Evolutionary conservation across 2,113 vertebrate genomes (phyloP), one percentile per base, ranked within the genome.

Genomic region (Myrmecophaga tridactyla): DNA sequence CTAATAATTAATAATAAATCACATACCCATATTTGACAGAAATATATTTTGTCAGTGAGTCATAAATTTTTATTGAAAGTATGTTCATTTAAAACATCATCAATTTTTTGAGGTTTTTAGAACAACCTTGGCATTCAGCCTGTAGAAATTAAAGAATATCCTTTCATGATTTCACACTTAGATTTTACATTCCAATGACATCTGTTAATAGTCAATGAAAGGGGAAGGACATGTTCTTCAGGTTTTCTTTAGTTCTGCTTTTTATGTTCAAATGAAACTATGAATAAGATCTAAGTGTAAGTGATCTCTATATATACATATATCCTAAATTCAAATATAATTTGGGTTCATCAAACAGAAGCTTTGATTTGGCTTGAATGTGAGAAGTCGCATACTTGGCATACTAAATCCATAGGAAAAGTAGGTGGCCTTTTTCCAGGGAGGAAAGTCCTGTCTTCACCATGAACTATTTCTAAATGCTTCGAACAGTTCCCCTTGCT

Each of bases 91-190:
- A 69, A 96, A 94, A 90, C 20, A 75, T 41, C 17, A 72, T 53
- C 65, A 56, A 46, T 75, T 41, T 62, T 92, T 90, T 62, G 29
- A 12, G 83, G 62, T 62, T 73, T 94, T 90, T 95, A 88, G 63
- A 84, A 90, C 2, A 89, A 27, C 41, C 60, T 85, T 43, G 39
- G 80, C 39, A 80, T 29, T 81, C 46, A 81, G 14, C 14, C 77
- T 63, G 6, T 11, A 83, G 20, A 20, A 93, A 90, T 73, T 87
- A 46, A 94, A 85, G 34, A 81, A 76, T 48, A 51, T 78, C 56
- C 29, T 93, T 96, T 92, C 69, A 83, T 82, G 90, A 86, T 67
- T 94, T 89, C 73, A 60, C 46, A 75, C 20, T 81, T 92, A 31
- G 36, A 90, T 51, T 87, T 90, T 85, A 72, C 11, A 70, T 77